Evolutionary conservation across 2,113 vertebrate genomes (phyloP), one percentile per base, ranked within the genome.

Genomic region (Oophaga pumilio): DNA sequence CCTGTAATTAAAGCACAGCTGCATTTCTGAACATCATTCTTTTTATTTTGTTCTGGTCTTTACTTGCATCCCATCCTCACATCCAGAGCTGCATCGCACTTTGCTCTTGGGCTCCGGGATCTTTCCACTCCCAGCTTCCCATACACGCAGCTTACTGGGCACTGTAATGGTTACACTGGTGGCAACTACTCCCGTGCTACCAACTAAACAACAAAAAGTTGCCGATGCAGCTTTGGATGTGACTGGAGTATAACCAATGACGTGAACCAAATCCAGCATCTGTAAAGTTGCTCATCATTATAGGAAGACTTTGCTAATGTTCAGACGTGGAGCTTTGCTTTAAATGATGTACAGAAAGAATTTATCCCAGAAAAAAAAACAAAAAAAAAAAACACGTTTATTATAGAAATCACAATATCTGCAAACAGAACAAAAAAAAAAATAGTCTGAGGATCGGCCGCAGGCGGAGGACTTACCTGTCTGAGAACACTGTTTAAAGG

Each of bases 401-500:
- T 82, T 24, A n/a, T 10, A 68, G 49, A 53, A 82, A 49, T 82
- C 28, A 82, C 79, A 82, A n/a, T 68, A 59, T 86, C 50, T 33
- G 49, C 18, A 68, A 80, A 66, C 85, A 59, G 71, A 28, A 59
- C 69, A 59, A 50, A 60, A 81, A 15, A 87, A 81, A 88, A 4
- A n/a, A n/a, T n/a, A n/a, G 80, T 76, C 68, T 68, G 18, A 74
- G 59, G 56, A 26, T 53, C 53, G 57, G 57, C 68, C 15, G 69
- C 68, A 43, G 68, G 20, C 62, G 22, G 64, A 6, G n/a, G 22
- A 90, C 88, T 91, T 89, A 62, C 74, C 0, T 0, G 56, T 76
- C 22, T 64, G 13, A 64, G 68, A 74, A 89, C 82, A 49, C 77
- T 88, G 89, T 86, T 90, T n/a, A 85, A 89, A 86, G 90, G 92